Evolutionary conservation across 2,113 vertebrate species (phyloP).

Genomic region (Theristicus caerulescens): DNA sequence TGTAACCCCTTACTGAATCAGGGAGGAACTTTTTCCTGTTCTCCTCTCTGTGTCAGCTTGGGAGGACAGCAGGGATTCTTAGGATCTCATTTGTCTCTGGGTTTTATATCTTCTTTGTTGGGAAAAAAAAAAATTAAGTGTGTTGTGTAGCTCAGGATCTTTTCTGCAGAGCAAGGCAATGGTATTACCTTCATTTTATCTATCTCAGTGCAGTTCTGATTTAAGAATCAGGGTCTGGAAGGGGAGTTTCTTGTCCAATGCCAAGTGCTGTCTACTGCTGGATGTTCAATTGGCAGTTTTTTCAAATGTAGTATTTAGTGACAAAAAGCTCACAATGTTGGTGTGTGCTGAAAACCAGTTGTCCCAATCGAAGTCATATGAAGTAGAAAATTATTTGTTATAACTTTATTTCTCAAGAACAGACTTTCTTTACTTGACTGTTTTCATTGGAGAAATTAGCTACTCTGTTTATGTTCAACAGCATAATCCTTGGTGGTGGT

Average conservation of each 20-base stretch:
- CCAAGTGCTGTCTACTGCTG: neutral
- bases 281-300: neutral
- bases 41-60: neutral
- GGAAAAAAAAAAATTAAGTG: neutral
- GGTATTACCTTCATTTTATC: neutral
- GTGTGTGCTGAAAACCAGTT: neutral
- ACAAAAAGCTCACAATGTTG: accelerated
- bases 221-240: neutral
- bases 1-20: neutral
- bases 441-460: neutral
- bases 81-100: neutral
- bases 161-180: neutral
- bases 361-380: neutral
- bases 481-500: neutral
- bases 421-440: neutral
- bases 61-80: neutral
- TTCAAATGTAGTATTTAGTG: neutral
- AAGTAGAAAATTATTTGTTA: neutral
- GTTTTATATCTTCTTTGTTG: neutral
- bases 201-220: neutral
- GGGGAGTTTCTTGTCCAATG: neutral
- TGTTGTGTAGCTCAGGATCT: neutral
- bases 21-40: neutral
- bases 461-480: neutral
- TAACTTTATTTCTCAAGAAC: neutral